Evolutionary conservation across 2,113 vertebrate species (phyloP), one percentile per base, ranked within the genome.

Genomic region (Verasper variegatus): DNA sequence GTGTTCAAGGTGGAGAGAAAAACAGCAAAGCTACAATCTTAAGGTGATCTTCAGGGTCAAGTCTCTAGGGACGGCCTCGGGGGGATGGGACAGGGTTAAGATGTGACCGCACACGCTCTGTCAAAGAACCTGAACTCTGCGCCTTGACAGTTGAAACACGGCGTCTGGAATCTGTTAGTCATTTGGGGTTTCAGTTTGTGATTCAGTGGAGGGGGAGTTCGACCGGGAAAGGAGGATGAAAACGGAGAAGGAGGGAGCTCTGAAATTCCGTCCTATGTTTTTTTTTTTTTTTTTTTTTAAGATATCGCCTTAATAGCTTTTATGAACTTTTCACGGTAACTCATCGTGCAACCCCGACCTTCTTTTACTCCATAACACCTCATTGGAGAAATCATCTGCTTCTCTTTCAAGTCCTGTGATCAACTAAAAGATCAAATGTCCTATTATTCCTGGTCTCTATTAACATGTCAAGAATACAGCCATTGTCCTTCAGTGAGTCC

Each of bases 81-180:
- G 31, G 84, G 83, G 83, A 68, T 69, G 86, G 78, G 60, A 52
- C 2, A 20, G 78, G 62, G 67, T 63, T 70, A 70, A 85, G 75
- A 88, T 89, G 84, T 88, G 85, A 84, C 89, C 69, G 83, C 91
- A 91, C 81, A 81, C 42, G 80, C 84, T 84, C 82, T 3, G 76
- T 88, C 86, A 83, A 81, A 86, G 85, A 86, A 91, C 83, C 88
- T 89, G 81, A 88, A 84, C 76, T 59, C 40, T 24, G 60, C 9
- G 21, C 26, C 74, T 78, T 81, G 89, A 86, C 89, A 89, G 84
- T 81, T 88, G 83, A 92, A 88, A 84, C 71, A 65, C 54, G 62
- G 76, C 26, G 83, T 71, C 85, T 86, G 83, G 85, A 90, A 82
- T 91, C 89, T 92, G 86, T 91, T 93, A 90, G 88, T 85, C 80